Percentiles rank a stretch among this genome's conserved stretches.
Conservation (phyloP, 2,888 invertebrate genomes). For the Nomada fabriciana region DNA sequence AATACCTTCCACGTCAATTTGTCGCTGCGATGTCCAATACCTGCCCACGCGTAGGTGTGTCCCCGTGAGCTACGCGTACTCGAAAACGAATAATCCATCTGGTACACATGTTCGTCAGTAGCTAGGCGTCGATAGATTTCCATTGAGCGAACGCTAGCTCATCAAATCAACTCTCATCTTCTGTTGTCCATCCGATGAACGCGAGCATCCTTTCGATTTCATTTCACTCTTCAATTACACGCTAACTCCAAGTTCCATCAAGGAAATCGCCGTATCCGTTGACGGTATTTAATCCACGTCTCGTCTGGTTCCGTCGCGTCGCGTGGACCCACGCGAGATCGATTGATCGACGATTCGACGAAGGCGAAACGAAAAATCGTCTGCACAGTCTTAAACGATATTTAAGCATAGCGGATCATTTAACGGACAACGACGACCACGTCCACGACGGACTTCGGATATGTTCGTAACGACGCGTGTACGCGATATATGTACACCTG, state of each 20-base stretch:
- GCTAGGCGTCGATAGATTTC: neutral
- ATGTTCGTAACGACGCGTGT: neutral
- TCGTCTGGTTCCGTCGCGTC: neutral
- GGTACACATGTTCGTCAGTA: neutral
- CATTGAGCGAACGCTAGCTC: neutral
- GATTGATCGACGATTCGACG: neutral
- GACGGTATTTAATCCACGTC: slow-evolving; percentile 10
- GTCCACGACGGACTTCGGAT: too few relatives aligned
- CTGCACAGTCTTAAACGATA: neutral
- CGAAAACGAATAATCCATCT: neutral
- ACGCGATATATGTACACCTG: slow-evolving; percentile 36
- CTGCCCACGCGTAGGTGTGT: neutral
- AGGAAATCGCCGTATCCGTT: slow-evolving; percentile 18
- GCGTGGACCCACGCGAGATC: neutral
- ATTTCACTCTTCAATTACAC: neutral
- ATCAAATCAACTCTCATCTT: neutral
- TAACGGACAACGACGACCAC: neutral
- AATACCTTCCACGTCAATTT: neutral
- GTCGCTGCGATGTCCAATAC: neutral
- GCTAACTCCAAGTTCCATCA: slow-evolving; percentile 27
- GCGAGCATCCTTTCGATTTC: neutral
- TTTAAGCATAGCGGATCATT: slow-evolving; percentile 40
- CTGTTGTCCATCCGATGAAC: neutral
- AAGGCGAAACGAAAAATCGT: neutral
- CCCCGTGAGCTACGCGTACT: neutral